A percentile compares a stretch with the other conserved stretches of the same genome.
These are phyloP conservation scores for Sus scrofa DNA, from an alignment of 2,113 vertebrate species.

Conservation along the genomic window DNA sequence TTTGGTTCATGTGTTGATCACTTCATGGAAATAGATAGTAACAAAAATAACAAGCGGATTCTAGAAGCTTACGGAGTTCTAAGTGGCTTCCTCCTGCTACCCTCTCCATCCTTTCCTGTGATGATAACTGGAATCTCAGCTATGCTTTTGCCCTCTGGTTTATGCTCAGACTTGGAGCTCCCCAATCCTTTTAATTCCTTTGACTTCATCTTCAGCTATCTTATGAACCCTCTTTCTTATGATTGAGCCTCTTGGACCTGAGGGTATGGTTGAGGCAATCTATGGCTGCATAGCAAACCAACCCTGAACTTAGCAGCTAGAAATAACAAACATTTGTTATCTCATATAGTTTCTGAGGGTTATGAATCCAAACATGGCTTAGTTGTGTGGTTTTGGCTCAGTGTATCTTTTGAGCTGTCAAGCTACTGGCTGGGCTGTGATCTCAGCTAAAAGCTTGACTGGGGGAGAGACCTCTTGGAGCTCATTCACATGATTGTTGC, in stretches of 20 bases:
- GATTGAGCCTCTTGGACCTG: neutral
- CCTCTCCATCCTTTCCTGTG: neutral
- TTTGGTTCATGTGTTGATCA: slow-evolving; percentile 18
- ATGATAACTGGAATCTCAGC: neutral
- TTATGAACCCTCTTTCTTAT: neutral
- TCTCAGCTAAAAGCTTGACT: neutral
- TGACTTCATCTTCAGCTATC: neutral
- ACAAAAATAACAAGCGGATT: neutral
- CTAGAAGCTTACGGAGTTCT: neutral
- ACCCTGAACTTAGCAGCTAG: neutral
- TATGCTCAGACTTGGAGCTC: neutral
- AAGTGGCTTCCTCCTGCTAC: neutral
- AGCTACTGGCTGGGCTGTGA: neutral
- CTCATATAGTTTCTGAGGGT: neutral
- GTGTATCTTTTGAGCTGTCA: neutral
- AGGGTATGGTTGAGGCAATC: neutral
- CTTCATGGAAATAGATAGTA: neutral
- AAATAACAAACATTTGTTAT: neutral
- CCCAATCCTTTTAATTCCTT: neutral
- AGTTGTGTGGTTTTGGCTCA: neutral
- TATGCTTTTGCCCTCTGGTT: neutral
- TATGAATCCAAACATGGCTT: neutral
- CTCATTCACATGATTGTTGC: neutral
- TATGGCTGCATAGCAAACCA: neutral
- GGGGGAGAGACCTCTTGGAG: neutral